Percentiles rank a stretch among this genome's conserved stretches.
Evolutionary conservation across 2,797 vertebrate genomes (phyloP).

Genomic region (Melanotaenia parkinsoni): DNA sequence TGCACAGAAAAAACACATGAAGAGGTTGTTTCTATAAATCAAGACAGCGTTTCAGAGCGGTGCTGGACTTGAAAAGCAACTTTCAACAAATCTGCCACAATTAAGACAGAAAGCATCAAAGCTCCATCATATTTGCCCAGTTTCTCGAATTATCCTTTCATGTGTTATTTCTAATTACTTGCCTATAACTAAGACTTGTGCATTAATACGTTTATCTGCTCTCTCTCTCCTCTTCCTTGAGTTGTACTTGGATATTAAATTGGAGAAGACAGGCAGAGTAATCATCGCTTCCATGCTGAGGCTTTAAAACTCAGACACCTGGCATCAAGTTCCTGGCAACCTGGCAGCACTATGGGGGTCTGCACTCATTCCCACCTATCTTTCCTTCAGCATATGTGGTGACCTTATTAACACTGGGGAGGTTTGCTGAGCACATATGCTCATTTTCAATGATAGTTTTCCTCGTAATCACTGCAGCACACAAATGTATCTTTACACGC

Average conservation of each 20-base stretch:
- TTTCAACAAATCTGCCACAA: conserved; percentile 3
- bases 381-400: conserved; percentile 45
- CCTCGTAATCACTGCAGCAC: conserved; percentile 42
- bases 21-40: conserved; percentile 15
- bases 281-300: conserved; percentile 67
- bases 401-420: conserved; percentile 63
- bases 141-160: conserved; percentile 20
- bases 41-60: conserved; percentile 2
- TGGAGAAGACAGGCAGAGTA: conserved; percentile 67
- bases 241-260: conserved; percentile 54
- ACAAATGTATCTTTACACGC: conserved; percentile 31
- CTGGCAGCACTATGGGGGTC: conserved; percentile 56
- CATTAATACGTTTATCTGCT: conserved; percentile 26
- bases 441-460: conserved; percentile 40
- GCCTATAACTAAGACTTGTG: conserved; percentile 9
- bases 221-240: conserved; percentile 30
- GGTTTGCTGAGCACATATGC: conserved; percentile 67
- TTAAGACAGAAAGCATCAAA: neutral
- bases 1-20: conserved; percentile 3
- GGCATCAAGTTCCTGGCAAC: conserved; percentile 71
- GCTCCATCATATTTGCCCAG: neutral
- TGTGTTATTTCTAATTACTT: conserved; percentile 25
- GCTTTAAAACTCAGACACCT: conserved; percentile 76
- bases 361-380: conserved; percentile 59
- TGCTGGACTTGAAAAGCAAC: neutral